Conservation (phyloP, 2,113 vertebrate species). For the Sisor rabdophorus region DNA sequence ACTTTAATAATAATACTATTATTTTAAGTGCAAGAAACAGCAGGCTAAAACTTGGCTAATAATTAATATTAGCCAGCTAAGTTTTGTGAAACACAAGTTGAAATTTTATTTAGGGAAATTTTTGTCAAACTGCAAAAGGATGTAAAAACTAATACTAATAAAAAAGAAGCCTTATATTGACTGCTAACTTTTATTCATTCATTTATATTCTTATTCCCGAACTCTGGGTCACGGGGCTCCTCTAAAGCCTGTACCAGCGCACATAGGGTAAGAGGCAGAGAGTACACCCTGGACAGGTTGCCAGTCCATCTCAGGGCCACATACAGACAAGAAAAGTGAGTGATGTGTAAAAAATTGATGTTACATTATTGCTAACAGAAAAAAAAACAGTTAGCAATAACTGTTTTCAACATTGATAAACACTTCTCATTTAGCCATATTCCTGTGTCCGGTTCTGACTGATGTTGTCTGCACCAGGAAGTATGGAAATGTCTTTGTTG, state of each 20-base stretch:
- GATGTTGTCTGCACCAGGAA: not conserved
- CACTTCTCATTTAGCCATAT: not conserved
- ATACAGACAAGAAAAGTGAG: not conserved
- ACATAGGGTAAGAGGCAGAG: too few relatives aligned
- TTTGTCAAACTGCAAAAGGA: too few relatives aligned
- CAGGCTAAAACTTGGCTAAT: not conserved
- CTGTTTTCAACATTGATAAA: too few relatives aligned
- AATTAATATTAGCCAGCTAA: not conserved
- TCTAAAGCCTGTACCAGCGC: too few relatives aligned
- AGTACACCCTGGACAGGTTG: too few relatives aligned
- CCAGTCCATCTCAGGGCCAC: too few relatives aligned
- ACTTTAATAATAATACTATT: not conserved
- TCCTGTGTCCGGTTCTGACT: not conserved
- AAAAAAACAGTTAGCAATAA: too few relatives aligned
- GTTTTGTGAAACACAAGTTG: not conserved
- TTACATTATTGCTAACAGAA: not conserved
- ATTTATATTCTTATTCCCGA: too few relatives aligned
- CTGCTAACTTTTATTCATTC: too few relatives aligned
- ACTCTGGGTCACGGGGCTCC: too few relatives aligned
- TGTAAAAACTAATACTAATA: too few relatives aligned
- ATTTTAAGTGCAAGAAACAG: not conserved
- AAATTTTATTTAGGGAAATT: not conserved
- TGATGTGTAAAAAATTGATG: not conserved
- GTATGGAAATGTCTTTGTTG: conserved; percentile 16
- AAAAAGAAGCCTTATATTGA: not conserved